Conservation (phyloP, 2,797 vertebrate genomes). For the Gallirallus australis region DNA sequence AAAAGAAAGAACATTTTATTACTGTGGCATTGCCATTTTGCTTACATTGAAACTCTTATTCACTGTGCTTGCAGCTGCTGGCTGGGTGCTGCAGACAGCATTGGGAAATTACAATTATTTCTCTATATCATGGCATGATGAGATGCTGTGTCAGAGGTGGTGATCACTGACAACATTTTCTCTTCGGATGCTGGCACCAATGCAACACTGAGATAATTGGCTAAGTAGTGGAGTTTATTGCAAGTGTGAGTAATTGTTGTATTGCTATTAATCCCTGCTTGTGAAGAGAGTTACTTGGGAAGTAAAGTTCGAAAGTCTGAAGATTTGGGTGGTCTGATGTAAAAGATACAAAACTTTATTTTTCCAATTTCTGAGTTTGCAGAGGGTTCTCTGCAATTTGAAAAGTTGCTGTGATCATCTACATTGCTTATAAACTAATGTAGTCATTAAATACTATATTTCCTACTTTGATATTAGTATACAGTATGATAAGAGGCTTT, state of each 20-base stretch:
- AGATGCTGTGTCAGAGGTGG: slow-evolving; percentile 43
- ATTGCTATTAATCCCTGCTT: background rate
- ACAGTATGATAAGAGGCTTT: background rate
- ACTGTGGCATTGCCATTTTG: slow-evolving; percentile 37
- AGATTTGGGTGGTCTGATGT: background rate
- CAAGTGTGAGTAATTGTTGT: background rate
- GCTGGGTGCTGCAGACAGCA: slow-evolving; percentile 9
- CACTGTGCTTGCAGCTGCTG: slow-evolving; percentile 42
- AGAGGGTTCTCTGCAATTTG: background rate
- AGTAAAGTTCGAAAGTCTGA: background rate
- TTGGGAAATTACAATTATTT: slow-evolving; percentile 74
- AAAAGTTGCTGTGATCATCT: background rate
- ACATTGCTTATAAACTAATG: background rate
- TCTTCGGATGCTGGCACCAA: background rate
- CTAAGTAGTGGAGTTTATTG: background rate
- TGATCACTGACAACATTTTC: background rate
- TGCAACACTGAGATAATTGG: background rate
- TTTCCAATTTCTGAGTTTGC: background rate
- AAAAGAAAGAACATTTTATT: slow-evolving; percentile 39
- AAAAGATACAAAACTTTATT: background rate
- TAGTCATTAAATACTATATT: background rate
- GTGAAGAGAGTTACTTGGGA: background rate
- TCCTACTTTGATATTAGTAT: background rate
- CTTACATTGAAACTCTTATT: slow-evolving; percentile 51
- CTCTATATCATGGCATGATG: slow-evolving; percentile 42